A percentile compares a stretch with the other conserved stretches of the same genome.
Conservation (phyloP, 2,888 invertebrate species). For the Cantharis rufa region DNA sequence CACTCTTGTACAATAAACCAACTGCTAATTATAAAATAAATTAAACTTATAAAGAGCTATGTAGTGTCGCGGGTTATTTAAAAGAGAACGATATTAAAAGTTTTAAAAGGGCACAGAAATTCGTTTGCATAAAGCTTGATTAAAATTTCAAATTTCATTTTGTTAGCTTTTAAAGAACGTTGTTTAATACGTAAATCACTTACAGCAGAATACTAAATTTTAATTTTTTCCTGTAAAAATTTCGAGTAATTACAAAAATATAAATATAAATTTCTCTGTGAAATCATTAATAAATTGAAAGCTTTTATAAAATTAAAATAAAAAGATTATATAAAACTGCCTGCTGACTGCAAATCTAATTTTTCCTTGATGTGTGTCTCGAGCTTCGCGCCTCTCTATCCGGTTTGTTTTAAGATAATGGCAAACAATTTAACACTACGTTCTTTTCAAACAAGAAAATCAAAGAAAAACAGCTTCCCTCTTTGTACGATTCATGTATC, state of each 20-base stretch:
- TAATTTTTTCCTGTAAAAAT: background rate
- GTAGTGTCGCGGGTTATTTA: background rate
- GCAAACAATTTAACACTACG: constrained; percentile 1
- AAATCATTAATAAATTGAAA: background rate
- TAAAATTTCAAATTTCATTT: constrained; percentile 19
- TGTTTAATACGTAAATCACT: background rate
- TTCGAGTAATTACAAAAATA: background rate
- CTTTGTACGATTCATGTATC: background rate
- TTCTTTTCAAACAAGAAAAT: background rate
- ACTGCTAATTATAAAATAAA: background rate
- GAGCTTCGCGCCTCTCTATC: background rate
- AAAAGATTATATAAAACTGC: background rate
- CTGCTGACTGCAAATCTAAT: background rate
- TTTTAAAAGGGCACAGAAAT: constrained; percentile 15
- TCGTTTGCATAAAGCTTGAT: constrained; percentile 12
- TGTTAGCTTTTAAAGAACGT: constrained; percentile 2
- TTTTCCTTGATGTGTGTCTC: constrained; percentile 1
- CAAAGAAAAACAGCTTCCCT: background rate
- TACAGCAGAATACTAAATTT: background rate
- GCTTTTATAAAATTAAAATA: background rate
- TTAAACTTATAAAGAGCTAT: background rate
- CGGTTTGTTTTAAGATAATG: constrained; percentile 8
- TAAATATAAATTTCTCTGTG: background rate
- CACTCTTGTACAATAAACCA: background rate
- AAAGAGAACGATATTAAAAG: constrained; percentile 8